Evolutionary conservation across 2,797 vertebrate species (phyloP).

Genomic region (Catostomus latipinnis): DNA sequence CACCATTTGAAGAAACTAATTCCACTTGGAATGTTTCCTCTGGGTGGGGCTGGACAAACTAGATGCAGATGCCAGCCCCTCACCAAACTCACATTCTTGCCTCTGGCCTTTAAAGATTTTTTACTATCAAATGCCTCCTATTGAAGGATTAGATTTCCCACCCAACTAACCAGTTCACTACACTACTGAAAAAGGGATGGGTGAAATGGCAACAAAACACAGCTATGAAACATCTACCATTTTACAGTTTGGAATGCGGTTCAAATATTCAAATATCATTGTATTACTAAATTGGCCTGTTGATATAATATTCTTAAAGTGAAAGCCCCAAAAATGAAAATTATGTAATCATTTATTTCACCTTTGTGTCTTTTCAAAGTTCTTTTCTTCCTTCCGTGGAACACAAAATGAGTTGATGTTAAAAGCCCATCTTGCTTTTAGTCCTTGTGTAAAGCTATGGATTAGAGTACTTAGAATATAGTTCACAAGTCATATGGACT

Average conservation of each 20-base stretch:
- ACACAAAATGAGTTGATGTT: too few species aligned
- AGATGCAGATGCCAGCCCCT: conserved; percentile 51
- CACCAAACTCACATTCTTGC: conserved; percentile 39
- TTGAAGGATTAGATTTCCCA: conserved; percentile 41
- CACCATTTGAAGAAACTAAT: conserved; percentile 59
- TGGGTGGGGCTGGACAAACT: conserved; percentile 61
- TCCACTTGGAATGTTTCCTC: conserved; percentile 63
- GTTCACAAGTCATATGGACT: too few species aligned
- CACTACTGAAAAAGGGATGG: conserved; percentile 21
- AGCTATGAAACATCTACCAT: conserved; percentile 13
- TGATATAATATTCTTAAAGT: conserved; percentile 7
- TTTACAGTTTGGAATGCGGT: background rate
- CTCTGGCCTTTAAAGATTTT: conserved; percentile 52
- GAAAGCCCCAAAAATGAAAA: background rate
- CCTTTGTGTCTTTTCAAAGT: too few species aligned
- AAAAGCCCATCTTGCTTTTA: too few species aligned
- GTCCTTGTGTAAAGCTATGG: too few species aligned
- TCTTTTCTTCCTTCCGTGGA: too few species aligned
- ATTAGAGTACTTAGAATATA: too few species aligned
- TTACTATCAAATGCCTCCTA: conserved; percentile 56
- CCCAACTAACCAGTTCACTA: conserved; percentile 32
- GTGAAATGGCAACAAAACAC: conserved; percentile 3
- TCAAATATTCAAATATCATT: background rate
- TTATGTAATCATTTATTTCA: too few species aligned
- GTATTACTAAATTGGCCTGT: background rate